phyloP scores from a whole-genome alignment of 30 jellyfish, hydroid and myxozoan species.

The Nemopilema nomurai region DNA sequence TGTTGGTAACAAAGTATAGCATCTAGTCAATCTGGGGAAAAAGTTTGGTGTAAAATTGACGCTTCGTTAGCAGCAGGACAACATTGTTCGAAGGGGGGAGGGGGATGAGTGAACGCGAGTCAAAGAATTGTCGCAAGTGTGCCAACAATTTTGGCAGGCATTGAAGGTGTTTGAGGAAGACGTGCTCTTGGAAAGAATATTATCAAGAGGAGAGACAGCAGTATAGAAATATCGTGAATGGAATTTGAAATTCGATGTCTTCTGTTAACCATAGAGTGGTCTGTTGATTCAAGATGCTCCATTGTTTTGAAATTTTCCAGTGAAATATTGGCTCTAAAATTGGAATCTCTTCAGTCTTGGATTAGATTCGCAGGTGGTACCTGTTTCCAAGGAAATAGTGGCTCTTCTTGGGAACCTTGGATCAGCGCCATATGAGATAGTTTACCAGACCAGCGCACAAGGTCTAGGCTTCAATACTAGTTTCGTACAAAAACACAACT shows the following conservation, averaged over 20 bases:
- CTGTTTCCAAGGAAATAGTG: constrained; percentile 73
- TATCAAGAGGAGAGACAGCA: too few species aligned
- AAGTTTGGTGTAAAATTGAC: neutral
- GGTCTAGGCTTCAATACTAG: constrained; percentile 81
- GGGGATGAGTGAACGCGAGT: neutral
- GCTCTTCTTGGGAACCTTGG: constrained; percentile 68
- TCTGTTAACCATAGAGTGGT: too few species aligned
- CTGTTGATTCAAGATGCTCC: too few species aligned
- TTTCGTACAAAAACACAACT: constrained; percentile 50
- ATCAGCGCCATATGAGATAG: constrained; percentile 73
- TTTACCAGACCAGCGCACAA: constrained; percentile 64
- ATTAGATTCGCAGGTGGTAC: constrained; percentile 70
- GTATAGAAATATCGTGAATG: too few species aligned
- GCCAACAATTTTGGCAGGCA: neutral
- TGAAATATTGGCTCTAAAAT: too few species aligned
- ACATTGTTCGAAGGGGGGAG: neutral
- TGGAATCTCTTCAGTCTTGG: too few species aligned
- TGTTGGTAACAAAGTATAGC: neutral
- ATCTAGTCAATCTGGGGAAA: neutral
- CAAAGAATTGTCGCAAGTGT: neutral
- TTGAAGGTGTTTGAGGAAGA: neutral
- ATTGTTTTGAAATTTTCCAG: too few species aligned
- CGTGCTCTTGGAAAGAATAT: too few species aligned
- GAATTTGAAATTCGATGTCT: too few species aligned
- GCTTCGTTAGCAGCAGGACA: neutral